Base-by-base conservation (phyloP, 2,113 vertebrate species). In the Trichomycterus rosablanca region DNA sequence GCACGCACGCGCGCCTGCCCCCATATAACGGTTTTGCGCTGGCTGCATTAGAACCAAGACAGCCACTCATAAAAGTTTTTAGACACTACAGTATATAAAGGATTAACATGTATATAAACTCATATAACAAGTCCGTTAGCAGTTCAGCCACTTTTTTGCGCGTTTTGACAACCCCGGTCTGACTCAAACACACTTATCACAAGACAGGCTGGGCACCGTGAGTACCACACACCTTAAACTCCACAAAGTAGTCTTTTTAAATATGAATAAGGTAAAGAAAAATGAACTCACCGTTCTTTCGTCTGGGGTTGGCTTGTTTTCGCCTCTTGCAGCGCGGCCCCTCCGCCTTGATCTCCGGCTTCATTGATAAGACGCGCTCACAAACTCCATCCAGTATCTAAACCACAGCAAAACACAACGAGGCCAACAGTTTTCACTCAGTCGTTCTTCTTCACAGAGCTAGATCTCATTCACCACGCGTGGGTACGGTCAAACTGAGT, bases 241-340 rank as follows among this genome's bases (percentile, higher is more conserved):
- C 32, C 15, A 35, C 32, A 16, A n/a, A 10, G 15, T 3, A 11
- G 5, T 26, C 12, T n/a, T 40, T 11, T 11, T 12, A 11, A 35
- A 2, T 11, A 35, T 9, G 3, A 35, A 46, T 46, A 23, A n/a
- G n/a, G n/a, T n/a, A n/a, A n/a, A n/a, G n/a, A 6, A 26, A 9
- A 53, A 59, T 43, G 49, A 56, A 20, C 7, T 90, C 90, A 97
- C 93, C 94, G 89, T 90, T 91, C 89, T 96, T 95, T 82, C 93
- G 90, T 63, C 93, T 87, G 64, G 94, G 94, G 89, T 94, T 96
- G 88, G 93, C 91, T 91, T 97, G 94, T 84, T 97, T 97, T 81
- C 93, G 86, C 86, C 93, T 90, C 91, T 95, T 93, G 87, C 90
- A 92, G 82, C 92, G 92, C 86, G 91, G 92, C 85, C 90, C 90